Evolutionary conservation across 2,113 vertebrate species (phyloP).

Genomic region (Tursiops truncatus): DNA sequence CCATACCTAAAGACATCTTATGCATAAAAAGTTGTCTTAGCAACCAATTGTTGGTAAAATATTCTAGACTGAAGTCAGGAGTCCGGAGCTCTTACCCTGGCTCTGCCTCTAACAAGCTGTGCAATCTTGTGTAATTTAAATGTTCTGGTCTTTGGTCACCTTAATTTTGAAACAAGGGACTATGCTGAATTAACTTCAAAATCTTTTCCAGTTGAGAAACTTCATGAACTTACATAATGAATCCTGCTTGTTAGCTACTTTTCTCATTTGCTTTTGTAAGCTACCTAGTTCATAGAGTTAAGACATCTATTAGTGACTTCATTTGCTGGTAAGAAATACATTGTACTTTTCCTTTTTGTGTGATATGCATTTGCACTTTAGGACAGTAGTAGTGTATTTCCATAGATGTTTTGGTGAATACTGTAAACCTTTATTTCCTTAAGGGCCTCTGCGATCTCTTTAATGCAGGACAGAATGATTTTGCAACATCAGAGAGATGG

Average conservation of each 20-base stretch:
- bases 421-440: slow-evolving; percentile 46
- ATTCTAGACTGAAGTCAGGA: neutral
- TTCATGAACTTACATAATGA: neutral
- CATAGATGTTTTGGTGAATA: slow-evolving; percentile 34
- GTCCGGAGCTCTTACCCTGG: neutral
- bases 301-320: neutral
- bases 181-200: neutral
- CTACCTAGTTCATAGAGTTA: neutral
- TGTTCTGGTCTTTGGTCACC: neutral
- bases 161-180: slow-evolving; percentile 22
- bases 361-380: neutral
- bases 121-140: neutral
- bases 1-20: neutral
- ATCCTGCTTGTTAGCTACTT: neutral
- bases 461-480: slow-evolving; percentile 63
- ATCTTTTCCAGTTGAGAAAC: neutral
- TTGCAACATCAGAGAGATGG: slow-evolving; percentile 69
- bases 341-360: neutral
- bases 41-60: neutral
- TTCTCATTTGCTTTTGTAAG: neutral
- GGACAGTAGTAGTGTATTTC: slow-evolving; percentile 49
- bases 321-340: neutral
- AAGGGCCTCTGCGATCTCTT: slow-evolving; percentile 37
- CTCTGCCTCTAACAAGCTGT: neutral
- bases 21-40: neutral